Percentiles rank a stretch among this genome's conserved stretches.
These are phyloP conservation scores for Zoroaster sp. DNA, from an alignment of 53 echinoderm and acorn worm species.

Conservation along the genomic window DNA sequence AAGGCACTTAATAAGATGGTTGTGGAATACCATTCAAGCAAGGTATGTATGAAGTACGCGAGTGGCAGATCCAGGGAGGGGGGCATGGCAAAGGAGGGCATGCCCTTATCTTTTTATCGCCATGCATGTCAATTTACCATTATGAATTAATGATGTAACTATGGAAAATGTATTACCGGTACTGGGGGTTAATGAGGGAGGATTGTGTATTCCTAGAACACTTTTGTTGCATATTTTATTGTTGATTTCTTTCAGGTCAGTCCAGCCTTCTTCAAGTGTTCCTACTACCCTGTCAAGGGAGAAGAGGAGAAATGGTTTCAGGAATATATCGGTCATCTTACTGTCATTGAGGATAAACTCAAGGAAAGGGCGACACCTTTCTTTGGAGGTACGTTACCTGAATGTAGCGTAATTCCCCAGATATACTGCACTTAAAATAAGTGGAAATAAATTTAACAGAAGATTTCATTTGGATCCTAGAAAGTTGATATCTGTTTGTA, in stretches of 20 bases:
- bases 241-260: constrained; percentile 22
- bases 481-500: too few relatives aligned
- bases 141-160: too few relatives aligned
- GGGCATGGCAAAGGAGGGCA: not conserved
- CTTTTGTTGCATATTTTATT: not conserved
- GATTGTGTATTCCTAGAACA: too few relatives aligned
- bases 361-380: constrained; percentile 67
- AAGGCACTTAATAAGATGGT: constrained; percentile 75
- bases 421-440: too few relatives aligned
- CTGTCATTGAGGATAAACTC: constrained; percentile 64
- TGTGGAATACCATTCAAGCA: constrained; percentile 68
- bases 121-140: too few relatives aligned
- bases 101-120: too few relatives aligned
- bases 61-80: not conserved
- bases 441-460: too few relatives aligned
- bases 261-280: constrained; percentile 64
- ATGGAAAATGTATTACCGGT: too few relatives aligned
- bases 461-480: too few relatives aligned
- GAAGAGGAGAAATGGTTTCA: constrained; percentile 63
- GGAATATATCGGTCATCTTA: constrained; percentile 52
- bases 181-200: too few relatives aligned
- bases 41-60: constrained; percentile 35
- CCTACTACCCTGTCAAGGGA: constrained; percentile 65
- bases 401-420: too few relatives aligned
- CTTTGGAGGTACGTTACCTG: constrained; percentile 73